Base-by-base conservation (phyloP, 2,888 invertebrate species). In the Drosophila recens region DNA sequence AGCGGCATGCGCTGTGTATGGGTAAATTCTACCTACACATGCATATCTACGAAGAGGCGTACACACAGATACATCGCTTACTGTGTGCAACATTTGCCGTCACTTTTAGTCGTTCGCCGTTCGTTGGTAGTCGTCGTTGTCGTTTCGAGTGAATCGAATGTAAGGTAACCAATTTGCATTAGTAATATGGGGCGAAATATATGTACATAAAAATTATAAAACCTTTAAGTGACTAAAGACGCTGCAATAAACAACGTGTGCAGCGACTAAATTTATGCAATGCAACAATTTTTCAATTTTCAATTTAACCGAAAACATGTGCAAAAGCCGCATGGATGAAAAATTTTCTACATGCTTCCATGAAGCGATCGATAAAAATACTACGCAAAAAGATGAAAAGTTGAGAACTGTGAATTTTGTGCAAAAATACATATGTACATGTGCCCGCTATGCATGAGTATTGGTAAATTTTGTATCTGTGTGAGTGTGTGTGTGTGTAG, bases 141-240 rank as follows among this genome's bases (percentile, higher is more conserved):
- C 90, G 90, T 91, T 91, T 91, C 91, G 89, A 90, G 91, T 91
- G 90, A 91, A 77, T 87, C 91, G 89, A 91, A 91, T 91, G 91
- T 91, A 91, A 91, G 91, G 91, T 91, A 91, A 90, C 72, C 67
- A 85, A 52, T 83, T 76, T 89, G 79, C 78, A 77, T 72, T 79
- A 68, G 73, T 66, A 70, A 79, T 79, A 70, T 84, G 82, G 82
- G 72, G 65, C 82, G 79, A 76, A 77, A 82, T 51, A 66, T 74
- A 49, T 52, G 46, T 67, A 61, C 61, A 42, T 73, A 70, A 64
- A 45, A 58, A 71, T 75, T 75, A 64, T 63, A 63, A 76, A 66
- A 80, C 40, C 57, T 61, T 61, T 58, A 78, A 75, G 64, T 53
- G 67, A 61, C 46, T 58, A 23, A 68, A 67, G 49, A 38, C 58